Evolutionary conservation across 1,140 invertebrate genomes (phyloP).

Genomic region (Diachasmimorpha longicaudata): DNA sequence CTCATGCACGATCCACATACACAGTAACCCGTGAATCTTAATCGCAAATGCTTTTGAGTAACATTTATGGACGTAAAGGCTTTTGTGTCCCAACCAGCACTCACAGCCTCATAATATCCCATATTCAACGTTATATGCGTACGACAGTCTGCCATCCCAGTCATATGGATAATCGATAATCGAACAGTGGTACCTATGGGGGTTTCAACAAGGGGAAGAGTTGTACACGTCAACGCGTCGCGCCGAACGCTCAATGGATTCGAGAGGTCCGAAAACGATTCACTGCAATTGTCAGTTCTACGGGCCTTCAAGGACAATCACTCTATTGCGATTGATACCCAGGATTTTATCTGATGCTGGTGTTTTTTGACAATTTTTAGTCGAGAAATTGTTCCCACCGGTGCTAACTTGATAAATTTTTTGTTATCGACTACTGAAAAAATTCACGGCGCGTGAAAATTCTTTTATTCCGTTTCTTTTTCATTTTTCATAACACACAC

Average conservation of each 20-base stretch:
- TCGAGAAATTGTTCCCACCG: background rate
- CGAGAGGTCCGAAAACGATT: background rate
- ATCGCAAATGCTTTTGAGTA: background rate
- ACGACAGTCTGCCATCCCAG: background rate
- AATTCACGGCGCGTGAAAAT: background rate
- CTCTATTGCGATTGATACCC: background rate
- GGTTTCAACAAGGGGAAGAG: background rate
- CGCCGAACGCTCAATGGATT: too few relatives aligned
- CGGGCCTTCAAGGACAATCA: background rate
- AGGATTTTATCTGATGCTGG: background rate
- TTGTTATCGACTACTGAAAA: background rate
- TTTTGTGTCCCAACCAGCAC: background rate
- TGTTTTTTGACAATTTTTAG: background rate
- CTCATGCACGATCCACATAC: background rate
- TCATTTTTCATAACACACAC: background rate
- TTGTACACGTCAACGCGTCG: background rate
- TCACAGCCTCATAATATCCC: background rate
- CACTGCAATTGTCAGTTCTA: background rate
- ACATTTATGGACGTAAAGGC: background rate
- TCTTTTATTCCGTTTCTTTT: background rate
- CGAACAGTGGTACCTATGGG: background rate
- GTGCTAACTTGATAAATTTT: background rate
- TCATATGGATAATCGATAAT: background rate
- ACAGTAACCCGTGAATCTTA: constrained; percentile 6
- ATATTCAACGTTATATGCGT: background rate